These are phyloP conservation scores for Scolopax rusticola DNA, from an alignment of 2,797 vertebrate genomes.

Conservation along the genomic window DNA sequence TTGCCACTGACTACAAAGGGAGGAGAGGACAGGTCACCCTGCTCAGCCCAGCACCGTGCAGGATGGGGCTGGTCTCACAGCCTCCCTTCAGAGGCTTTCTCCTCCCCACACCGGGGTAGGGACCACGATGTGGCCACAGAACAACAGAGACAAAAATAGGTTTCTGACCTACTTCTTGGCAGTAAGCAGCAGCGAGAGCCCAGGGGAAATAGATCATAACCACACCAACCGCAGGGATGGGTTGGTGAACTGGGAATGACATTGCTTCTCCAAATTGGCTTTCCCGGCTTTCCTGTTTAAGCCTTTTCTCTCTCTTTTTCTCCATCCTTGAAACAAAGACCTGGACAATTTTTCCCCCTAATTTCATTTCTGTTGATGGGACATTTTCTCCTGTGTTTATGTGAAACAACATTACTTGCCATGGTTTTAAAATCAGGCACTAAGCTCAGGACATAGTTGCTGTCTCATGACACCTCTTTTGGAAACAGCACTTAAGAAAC, in stretches of 20 bases:
- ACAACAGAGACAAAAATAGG: neutral
- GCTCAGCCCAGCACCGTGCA: neutral
- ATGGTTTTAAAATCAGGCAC: conserved; percentile 11
- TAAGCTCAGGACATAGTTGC: conserved; percentile 11
- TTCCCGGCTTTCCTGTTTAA: neutral
- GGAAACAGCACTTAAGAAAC: conserved; percentile 50
- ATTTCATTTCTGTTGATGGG: neutral
- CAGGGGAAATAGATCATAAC: neutral
- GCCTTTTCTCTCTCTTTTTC: neutral
- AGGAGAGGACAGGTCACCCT: neutral
- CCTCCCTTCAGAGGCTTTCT: fast-evolving
- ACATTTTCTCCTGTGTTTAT: conserved; percentile 57
- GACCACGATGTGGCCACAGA: fast-evolving
- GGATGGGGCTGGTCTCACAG: neutral
- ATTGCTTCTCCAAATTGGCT: neutral
- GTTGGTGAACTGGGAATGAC: neutral
- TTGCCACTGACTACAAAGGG: neutral
- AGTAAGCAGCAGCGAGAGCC: neutral
- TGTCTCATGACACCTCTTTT: conserved; percentile 61
- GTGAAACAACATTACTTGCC: conserved; percentile 62
- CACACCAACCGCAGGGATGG: fast-evolving
- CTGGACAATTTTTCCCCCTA: fast-evolving
- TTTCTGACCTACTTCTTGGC: conserved; percentile 34
- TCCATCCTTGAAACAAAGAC: neutral
- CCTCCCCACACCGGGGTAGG: fast-evolving